Base-by-base conservation (phyloP, 1,140 invertebrate genomes). In the Sitodiplosis mosellana region DNA sequence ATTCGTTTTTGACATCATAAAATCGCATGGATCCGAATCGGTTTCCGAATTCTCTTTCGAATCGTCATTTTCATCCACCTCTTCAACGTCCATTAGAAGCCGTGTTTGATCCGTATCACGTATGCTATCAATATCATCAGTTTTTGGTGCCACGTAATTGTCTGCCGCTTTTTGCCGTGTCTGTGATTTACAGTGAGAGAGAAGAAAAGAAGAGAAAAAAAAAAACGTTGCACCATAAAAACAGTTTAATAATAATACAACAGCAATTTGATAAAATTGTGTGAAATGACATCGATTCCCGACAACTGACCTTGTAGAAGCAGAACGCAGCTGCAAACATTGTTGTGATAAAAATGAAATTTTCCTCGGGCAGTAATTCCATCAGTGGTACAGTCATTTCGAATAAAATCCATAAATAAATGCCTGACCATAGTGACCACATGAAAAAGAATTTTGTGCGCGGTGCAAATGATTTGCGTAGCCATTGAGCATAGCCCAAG, bases 311-410 rank as follows among this genome's bases (percentile, higher is more conserved):
- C 41, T 54, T 58, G 45, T 54, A 60, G 8, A 61, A 46, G 34
- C 51, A 61, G 51, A 58, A 60, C 3, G 60, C 22, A 1, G 59
- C 51, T 5, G 52, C 46, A n/a, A 54, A 27, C 1, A 61, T 56
- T 10, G 69, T 51, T 2, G 59, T 37, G 0, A 67, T 51, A 43
- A 70, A 55, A n/a, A 62, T 48, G 21, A 58, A 53, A 50, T 71
- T 69, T 53, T 71, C 69, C 45, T 64, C 57, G 1, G 59, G 60
- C n/a, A 63, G 46, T n/a, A 71, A 58, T 46, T 69, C 67, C 21
- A 69, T 48, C 20, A 68, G 49, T 7, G 59, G 60, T 2, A 67
- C 60, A 21, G 57, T 56, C 12, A 56, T 51, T 52, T 69, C 59
- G 46, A 69, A 69, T 12, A 67, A 51, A 5, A 63, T 21, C 7